Percentiles rank a stretch among this genome's conserved stretches.
Conservation (phyloP, 2,888 invertebrate genomes). For the Drosophila nigricruria region DNA sequence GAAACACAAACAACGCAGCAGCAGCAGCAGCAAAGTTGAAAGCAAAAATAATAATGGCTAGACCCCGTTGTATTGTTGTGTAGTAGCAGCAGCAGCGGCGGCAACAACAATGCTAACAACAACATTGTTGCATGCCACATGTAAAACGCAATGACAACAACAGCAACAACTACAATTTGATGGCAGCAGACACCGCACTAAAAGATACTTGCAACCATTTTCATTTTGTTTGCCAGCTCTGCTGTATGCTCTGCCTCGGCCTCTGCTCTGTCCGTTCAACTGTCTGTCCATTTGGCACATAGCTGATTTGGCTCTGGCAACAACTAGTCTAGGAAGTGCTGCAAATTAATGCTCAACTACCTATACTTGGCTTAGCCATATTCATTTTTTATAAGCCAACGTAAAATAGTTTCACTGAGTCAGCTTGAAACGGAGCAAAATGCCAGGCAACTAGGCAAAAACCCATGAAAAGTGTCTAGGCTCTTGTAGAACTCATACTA, state of each 20-base stretch:
- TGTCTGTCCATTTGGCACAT: constrained; percentile 13
- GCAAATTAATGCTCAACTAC: constrained; percentile 55
- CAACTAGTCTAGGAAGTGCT: constrained; percentile 9
- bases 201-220: constrained; percentile 45
- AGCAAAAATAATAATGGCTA: constrained; percentile 69
- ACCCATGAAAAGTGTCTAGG: background rate
- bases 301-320: constrained; percentile 5
- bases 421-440: background rate
- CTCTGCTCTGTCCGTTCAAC: background rate
- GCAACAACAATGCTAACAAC: constrained; percentile 36
- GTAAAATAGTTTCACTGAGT: constrained; percentile 5
- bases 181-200: constrained; percentile 35
- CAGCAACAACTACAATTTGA: constrained; percentile 36
- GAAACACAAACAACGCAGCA: constrained; percentile 59
- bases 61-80: constrained; percentile 53
- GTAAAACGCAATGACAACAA: constrained; percentile 58
- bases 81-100: constrained; percentile 5
- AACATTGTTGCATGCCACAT: constrained; percentile 56
- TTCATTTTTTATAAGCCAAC: constrained; percentile 48
- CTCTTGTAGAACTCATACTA: background rate
- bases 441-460: background rate
- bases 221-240: constrained; percentile 29
- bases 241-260: background rate
- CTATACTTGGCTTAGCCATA: constrained; percentile 38
- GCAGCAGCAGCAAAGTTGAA: constrained; percentile 35